Evolutionary conservation across 30 jellyfish, hydroid and myxozoan species (phyloP).

Genomic region (Phacellophora camtschatica): DNA sequence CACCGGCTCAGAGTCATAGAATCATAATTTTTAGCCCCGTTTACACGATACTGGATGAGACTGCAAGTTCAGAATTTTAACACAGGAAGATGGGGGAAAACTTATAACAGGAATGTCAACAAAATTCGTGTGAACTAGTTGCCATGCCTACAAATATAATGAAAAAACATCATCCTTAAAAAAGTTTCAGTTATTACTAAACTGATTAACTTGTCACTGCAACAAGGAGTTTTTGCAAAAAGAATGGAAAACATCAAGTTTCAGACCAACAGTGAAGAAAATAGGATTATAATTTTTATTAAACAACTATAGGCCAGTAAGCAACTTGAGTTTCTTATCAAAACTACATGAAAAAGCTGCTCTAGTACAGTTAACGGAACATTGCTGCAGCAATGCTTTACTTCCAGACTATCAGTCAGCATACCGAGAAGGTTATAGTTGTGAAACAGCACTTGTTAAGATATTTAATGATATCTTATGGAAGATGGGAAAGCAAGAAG

Average conservation of each 20-base stretch:
- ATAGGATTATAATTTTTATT: not conserved
- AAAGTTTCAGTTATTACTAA: not conserved
- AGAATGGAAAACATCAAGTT: slow-evolving; percentile 48
- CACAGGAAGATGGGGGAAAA: slow-evolving; percentile 26
- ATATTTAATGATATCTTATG: slow-evolving; percentile 16
- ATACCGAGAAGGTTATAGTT: slow-evolving; percentile 52
- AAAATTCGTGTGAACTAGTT: slow-evolving; percentile 38
- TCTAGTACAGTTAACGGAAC: slow-evolving; percentile 44
- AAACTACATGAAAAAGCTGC: slow-evolving; percentile 44
- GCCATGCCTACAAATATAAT: slow-evolving; percentile 39
- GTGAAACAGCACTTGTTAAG: slow-evolving; percentile 56
- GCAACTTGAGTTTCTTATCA: slow-evolving; percentile 35
- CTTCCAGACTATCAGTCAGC: slow-evolving; percentile 61
- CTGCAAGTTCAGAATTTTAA: slow-evolving; percentile 17
- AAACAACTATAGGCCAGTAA: slow-evolving; percentile 13
- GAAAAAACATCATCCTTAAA: slow-evolving; percentile 9
- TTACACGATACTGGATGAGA: too few species aligned
- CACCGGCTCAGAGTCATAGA: too few species aligned
- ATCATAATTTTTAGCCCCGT: too few species aligned
- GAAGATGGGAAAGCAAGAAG: slow-evolving; percentile 43
- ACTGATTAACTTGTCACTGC: slow-evolving; percentile 21
- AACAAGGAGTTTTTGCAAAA: slow-evolving; percentile 42
- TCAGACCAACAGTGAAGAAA: too few species aligned
- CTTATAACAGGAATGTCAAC: slow-evolving; percentile 27
- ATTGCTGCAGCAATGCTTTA: slow-evolving; percentile 50